phyloP scores from a whole-genome alignment of 2,113 vertebrate species.

The Melozone crissalis region DNA sequence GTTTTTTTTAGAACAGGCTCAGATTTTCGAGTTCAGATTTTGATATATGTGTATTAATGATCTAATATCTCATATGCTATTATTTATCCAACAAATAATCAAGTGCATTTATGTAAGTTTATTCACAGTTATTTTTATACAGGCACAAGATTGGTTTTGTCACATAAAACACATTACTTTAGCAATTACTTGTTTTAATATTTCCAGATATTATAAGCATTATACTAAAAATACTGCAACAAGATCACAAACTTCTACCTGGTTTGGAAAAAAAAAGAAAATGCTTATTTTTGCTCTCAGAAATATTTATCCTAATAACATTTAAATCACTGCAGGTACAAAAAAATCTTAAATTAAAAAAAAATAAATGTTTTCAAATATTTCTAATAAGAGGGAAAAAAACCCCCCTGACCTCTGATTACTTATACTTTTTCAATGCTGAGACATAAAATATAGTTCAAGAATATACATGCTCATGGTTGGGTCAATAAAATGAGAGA shows the following conservation, averaged over 20 bases:
- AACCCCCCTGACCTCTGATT: not conserved
- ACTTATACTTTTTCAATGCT: not conserved
- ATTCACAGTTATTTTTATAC: not conserved
- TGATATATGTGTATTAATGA: not conserved
- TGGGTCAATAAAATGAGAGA: not conserved
- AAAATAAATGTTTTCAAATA: not conserved
- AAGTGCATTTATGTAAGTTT: not conserved
- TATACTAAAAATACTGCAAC: not conserved
- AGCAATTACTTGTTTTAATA: not conserved
- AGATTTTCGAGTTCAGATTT: not conserved
- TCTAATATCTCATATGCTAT: not conserved
- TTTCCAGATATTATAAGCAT: not conserved
- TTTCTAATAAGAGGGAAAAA: not conserved
- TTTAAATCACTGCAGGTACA: not conserved
- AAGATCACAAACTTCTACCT: not conserved
- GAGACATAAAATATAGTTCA: not conserved
- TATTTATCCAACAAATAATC: not conserved
- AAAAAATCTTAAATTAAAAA: not conserved
- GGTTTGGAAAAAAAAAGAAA: not conserved
- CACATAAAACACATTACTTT: not conserved
- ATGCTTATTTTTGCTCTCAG: not conserved
- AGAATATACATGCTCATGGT: not conserved
- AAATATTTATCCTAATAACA: not conserved
- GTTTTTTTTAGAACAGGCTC: rapidly evolving
- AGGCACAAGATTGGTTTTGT: not conserved